Evolutionary conservation across 2,113 vertebrate genomes (phyloP), one percentile per base, ranked within the genome.

Genomic region (Podarcis muralis): DNA sequence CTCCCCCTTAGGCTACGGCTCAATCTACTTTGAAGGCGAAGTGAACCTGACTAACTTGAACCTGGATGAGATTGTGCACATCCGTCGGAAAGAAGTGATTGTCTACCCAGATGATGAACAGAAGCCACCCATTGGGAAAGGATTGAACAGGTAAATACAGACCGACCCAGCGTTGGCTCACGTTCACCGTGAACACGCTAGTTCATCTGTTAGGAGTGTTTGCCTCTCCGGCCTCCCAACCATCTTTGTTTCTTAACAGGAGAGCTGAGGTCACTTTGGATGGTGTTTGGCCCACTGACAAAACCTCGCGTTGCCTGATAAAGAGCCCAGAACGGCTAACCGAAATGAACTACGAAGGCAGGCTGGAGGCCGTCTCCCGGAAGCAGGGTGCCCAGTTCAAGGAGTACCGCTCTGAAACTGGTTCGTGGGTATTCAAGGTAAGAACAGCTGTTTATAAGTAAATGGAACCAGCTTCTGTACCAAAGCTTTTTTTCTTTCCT

Each of bases 381-480:
- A 97, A 96, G 81, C 99, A 99, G 91, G 99, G 98, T 0, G 98
- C 99, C 1, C 98, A 97, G 0, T 99, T 99, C 96, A 98, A 98
- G 93, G 99, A 99, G 69, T 99, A 99, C 91, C 94, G 99, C 2
- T 97, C 98, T 0, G 99, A 99, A 95, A 99, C 98, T 0, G 99
- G 99, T 0, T 99, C 99, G 80, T 99, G 99, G 99, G 98, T 99
- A 0, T 99, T 99, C 76, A 98, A 98, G 98, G 99, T 98, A 96
- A 94, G 1, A 4, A 76, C 43, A 71, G 5, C 27, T 85, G 83
- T 62, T 4, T n/a, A 5, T 35, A 2, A 22, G 20, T 18, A 12
- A 18, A 40, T 8, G 30, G 1, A 30, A 65, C 5, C n/a, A 13
- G 1, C 7, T 1, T 20, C 74, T 5, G 0, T 80, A 16, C 6